Evolutionary conservation across 2,797 vertebrate species (phyloP).

Genomic region (Lacerta viridis): DNA sequence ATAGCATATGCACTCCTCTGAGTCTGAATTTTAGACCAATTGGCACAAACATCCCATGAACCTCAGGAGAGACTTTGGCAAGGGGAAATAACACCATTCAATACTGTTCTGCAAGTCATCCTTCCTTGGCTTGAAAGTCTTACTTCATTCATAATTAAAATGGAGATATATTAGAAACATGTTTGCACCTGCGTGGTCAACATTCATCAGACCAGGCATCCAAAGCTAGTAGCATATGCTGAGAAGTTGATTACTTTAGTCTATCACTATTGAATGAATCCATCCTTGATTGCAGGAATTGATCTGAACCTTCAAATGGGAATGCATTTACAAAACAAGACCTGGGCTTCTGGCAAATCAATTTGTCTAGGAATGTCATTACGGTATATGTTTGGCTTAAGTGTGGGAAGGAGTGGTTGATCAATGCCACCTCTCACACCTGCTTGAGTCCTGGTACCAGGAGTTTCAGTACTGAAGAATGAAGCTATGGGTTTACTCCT

Average conservation of each 20-base stretch:
- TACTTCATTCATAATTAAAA: neutral
- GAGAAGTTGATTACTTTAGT: neutral
- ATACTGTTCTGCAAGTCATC: neutral
- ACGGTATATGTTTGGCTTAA: neutral
- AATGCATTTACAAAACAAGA: neutral
- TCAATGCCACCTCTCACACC: neutral
- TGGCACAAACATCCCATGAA: neutral
- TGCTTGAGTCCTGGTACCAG: too few relatives aligned
- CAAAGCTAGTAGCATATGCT: neutral
- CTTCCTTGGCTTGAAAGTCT: neutral
- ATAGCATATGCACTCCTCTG: neutral
- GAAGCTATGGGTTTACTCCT: too few relatives aligned
- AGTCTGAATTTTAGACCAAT: neutral
- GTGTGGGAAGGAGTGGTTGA: neutral
- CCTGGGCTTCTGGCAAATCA: neutral
- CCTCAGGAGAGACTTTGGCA: neutral
- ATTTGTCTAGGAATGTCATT: neutral
- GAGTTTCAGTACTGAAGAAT: too few relatives aligned
- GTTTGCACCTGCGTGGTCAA: neutral
- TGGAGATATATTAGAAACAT: neutral
- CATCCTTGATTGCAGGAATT: neutral
- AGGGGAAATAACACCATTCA: too few relatives aligned
- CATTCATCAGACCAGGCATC: neutral
- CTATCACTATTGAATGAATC: neutral
- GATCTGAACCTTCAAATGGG: neutral